Conservation (phyloP, 2,113 vertebrate species). For the Zosterops hypoxanthus region DNA sequence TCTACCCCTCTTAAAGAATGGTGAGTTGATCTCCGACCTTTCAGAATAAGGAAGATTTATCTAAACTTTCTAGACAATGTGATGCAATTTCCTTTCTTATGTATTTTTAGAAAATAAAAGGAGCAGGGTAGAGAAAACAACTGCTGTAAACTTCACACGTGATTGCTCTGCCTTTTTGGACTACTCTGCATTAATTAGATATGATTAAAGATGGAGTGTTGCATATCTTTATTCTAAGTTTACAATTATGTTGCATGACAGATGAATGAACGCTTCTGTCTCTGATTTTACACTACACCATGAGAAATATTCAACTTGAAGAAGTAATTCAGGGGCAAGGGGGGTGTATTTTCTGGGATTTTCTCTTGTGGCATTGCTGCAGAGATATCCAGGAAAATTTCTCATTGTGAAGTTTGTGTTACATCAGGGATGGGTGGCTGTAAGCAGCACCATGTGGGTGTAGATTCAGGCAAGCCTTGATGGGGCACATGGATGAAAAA, state of each 20-base stretch:
- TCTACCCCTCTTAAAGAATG: neutral
- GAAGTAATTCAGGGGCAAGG: neutral
- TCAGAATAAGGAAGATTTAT: neutral
- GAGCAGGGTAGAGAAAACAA: neutral
- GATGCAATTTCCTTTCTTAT: neutral
- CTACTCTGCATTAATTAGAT: neutral
- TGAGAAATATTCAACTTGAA: neutral
- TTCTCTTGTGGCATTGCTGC: neutral
- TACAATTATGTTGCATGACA: neutral
- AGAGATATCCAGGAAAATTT: neutral
- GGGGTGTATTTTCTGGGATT: neutral
- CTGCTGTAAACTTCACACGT: neutral
- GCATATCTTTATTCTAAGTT: neutral
- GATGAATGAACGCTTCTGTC: neutral
- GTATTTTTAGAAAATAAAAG: neutral
- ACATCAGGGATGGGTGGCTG: neutral
- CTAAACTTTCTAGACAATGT: neutral
- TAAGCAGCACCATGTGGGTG: fast-evolving
- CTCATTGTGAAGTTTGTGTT: neutral
- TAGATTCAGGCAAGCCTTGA: neutral
- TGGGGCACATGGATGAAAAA: neutral
- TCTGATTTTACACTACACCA: neutral
- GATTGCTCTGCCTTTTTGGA: neutral
- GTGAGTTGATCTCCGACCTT: neutral
- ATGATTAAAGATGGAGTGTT: neutral